phyloP scores from a whole-genome alignment of 1,140 invertebrate genomes.

The Drosophila eugracilis region DNA sequence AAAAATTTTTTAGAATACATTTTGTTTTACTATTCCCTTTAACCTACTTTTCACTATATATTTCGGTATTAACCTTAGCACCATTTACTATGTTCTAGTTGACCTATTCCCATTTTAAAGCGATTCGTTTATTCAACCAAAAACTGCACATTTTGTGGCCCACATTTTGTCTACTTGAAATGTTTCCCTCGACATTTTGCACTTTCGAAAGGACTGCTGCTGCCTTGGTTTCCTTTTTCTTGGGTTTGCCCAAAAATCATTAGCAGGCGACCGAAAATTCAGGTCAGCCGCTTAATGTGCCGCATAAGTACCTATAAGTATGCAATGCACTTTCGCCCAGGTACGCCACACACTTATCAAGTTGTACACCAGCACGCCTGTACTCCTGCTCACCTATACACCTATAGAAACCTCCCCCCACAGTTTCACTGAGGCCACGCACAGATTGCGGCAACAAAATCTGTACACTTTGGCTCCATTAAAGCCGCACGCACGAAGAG shows the following conservation, averaged over 20 bases:
- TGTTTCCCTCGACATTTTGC: conserved; percentile 2
- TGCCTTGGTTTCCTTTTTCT: conserved; percentile 16
- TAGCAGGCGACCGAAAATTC: conserved; percentile 55
- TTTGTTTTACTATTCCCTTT: too few species aligned
- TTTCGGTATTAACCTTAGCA: too few species aligned
- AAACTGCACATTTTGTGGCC: conserved; percentile 23
- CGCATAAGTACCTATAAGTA: conserved; percentile 78
- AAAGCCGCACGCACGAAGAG: conserved; percentile 59
- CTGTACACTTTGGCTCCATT: conserved; percentile 53
- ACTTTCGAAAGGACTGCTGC: background rate
- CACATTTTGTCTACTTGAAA: conserved; percentile 32
- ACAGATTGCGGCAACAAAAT: conserved; percentile 62
- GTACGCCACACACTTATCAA: conserved; percentile 21
- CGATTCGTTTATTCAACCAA: conserved; percentile 12
- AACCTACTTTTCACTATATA: too few species aligned
- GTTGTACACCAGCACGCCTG: conserved; percentile 7
- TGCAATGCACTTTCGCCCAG: conserved; percentile 69
- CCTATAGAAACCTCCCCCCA: background rate
- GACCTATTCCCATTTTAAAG: conserved; percentile 14
- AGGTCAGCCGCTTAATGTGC: conserved; percentile 74
- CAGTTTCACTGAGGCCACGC: conserved; percentile 14
- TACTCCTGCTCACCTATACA: conserved; percentile 5
- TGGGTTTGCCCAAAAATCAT: conserved; percentile 55
- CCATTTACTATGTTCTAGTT: background rate
- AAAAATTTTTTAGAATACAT: too few species aligned